Conservation (phyloP, 2,888 invertebrate species). For the Cantharis flavilabris region DNA sequence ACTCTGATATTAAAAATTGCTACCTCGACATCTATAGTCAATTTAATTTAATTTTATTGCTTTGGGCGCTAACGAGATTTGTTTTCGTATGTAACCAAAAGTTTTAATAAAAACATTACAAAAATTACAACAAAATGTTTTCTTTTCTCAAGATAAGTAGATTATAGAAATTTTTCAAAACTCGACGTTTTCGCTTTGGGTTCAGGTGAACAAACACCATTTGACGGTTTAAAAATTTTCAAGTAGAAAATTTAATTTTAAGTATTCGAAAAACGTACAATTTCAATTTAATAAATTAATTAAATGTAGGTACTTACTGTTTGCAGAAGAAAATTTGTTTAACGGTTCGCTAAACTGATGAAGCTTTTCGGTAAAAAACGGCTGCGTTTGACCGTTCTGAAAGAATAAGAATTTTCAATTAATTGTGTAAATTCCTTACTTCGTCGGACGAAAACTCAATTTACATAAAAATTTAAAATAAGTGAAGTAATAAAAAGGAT, state of each 20-base stretch:
- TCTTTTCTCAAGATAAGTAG: too few species aligned
- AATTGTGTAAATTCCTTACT: background rate
- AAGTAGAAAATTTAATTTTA: background rate
- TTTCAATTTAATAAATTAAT: background rate
- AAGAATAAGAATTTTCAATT: conserved; percentile 39
- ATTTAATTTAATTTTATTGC: background rate
- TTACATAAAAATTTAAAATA: background rate
- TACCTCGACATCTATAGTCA: background rate
- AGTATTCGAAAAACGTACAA: background rate
- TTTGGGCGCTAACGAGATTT: background rate
- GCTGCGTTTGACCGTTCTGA: conserved; percentile 55
- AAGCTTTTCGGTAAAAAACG: conserved; percentile 58
- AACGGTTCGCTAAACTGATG: conserved; percentile 59
- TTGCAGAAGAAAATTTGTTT: conserved; percentile 58
- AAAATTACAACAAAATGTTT: too few species aligned
- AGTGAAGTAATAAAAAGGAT: background rate
- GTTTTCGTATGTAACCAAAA: background rate
- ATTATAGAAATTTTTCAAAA: background rate
- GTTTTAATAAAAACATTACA: background rate
- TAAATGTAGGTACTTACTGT: conserved; percentile 55
- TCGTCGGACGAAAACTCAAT: background rate
- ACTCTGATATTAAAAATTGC: background rate
- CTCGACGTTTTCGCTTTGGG: background rate
- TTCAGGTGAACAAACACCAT: background rate
- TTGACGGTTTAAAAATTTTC: background rate